Base-by-base conservation (phyloP, 2,113 vertebrate genomes). In the Dasyprocta punctata region DNA sequence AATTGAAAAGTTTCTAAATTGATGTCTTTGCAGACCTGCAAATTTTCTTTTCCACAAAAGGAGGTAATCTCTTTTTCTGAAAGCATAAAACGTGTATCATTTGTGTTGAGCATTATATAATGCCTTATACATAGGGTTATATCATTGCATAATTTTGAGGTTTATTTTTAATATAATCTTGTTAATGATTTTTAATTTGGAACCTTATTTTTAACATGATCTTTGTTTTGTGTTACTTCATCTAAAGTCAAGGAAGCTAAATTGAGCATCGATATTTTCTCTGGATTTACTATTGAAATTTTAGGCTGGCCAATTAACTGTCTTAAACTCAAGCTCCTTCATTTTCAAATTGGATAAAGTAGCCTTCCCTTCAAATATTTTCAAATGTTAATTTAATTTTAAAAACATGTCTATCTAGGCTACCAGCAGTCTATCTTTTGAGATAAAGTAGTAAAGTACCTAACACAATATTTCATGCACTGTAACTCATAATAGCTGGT, bases 1-100 rank as follows among this genome's bases (percentile, higher is more conserved):
- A 38, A n/a, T 88, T 89, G 22, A 94, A 96, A 63, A 16, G 22
- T 52, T 93, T 86, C 88, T 96, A 95, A 95, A 69, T 90, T 38
- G 11, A 80, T 94, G n/a, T 92, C 19, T 33, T 28, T 47, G 7
- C 20, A 92, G 58, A 36, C 3, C 87, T 60, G 78, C 80, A 77
- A 88, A 77, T 54, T 82, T 92, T 9, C 63, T 90, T 65, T 41
- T 47, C 17, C 13, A 63, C 67, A 14, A 89, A 87, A 22, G 44
- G 14, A 86, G 19, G 22, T 44, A 81, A 63, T 60, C 86, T 90
- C 10, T 82, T 88, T 89, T 52, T 73, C 56, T 58, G 80, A 90
- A 82, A 60, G 11, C 82, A 33, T 71, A 49, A 87, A 65, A 56
- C 1, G 17, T 92, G 8, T 80, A 54, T 82, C 33, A 92, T 88